Evolutionary conservation across 1,140 invertebrate species (phyloP).

Genomic region (Drosophila serrata): DNA sequence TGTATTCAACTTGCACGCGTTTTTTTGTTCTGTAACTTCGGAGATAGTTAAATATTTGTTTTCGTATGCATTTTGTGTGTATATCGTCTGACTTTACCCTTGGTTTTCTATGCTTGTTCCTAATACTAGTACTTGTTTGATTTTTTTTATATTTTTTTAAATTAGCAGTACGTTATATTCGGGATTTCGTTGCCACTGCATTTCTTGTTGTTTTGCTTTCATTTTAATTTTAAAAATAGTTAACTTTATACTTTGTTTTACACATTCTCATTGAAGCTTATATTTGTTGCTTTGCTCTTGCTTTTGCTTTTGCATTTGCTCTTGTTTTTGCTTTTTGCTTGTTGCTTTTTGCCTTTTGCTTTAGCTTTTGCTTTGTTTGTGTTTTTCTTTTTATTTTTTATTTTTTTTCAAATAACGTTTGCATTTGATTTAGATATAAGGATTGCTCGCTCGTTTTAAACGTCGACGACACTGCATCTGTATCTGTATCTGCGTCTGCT

Average conservation of each 20-base stretch:
- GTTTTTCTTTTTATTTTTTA: no score
- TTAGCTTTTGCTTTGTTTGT: slow-evolving; percentile 31
- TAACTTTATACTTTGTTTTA: slow-evolving; percentile 82
- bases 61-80: slow-evolving; percentile 22
- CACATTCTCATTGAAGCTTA: slow-evolving; percentile 45
- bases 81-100: slow-evolving; percentile 9
- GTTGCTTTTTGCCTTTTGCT: no score
- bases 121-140: slow-evolving; percentile 25
- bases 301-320: slow-evolving; percentile 21
- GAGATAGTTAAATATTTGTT: slow-evolving; percentile 58
- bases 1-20: slow-evolving; percentile 29
- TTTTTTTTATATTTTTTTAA: slow-evolving; percentile 22
- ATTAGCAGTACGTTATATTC: slow-evolving; percentile 30
- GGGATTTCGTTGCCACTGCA: slow-evolving; percentile 42
- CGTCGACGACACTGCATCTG: slow-evolving; percentile 7
- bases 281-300: slow-evolving; percentile 26
- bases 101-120: slow-evolving; percentile 8
- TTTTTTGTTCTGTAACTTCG: slow-evolving; percentile 50
- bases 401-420: slow-evolving; percentile 27
- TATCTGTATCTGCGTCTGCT: not conserved
- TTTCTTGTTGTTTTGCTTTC: slow-evolving; percentile 24
- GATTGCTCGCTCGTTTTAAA: slow-evolving; percentile 17
- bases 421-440: slow-evolving; percentile 18
- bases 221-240: slow-evolving; percentile 76
- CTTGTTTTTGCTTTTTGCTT: slow-evolving; percentile 12